These are phyloP conservation scores for Dasypus novemcinctus DNA, from an alignment of 2,113 vertebrate genomes.

Conservation along the genomic window DNA sequence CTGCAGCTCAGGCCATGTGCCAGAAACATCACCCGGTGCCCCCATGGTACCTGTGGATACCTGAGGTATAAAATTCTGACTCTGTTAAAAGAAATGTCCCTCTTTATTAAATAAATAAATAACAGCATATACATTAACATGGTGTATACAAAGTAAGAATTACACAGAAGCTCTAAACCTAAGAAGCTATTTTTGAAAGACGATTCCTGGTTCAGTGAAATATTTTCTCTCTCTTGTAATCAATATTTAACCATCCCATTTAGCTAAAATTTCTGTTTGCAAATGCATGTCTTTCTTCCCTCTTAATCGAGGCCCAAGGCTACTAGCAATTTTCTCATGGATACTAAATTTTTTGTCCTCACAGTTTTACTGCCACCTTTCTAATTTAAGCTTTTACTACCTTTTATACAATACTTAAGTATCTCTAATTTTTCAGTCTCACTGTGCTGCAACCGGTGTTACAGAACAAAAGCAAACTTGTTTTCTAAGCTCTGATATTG, in stretches of 20 bases:
- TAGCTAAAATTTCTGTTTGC: conserved; percentile 18
- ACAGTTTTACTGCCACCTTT: neutral
- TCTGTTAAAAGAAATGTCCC: neutral
- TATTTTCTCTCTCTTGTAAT: conserved; percentile 36
- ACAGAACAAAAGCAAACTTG: neutral
- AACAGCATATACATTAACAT: neutral
- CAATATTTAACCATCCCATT: conserved; percentile 42
- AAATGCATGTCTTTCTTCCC: neutral
- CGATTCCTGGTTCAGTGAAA: neutral
- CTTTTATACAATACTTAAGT: conserved; percentile 1
- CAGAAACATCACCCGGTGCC: fast-evolving
- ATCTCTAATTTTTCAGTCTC: neutral
- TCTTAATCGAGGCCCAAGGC: neutral
- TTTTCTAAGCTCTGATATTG: neutral
- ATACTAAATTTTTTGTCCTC: neutral
- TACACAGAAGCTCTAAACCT: neutral
- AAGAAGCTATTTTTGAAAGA: conserved; percentile 31
- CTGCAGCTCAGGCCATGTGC: fast-evolving
- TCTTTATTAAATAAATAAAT: conserved; percentile 21
- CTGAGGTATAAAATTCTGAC: neutral
- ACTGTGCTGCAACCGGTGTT: neutral
- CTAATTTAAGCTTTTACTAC: neutral
- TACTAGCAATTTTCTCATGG: neutral
- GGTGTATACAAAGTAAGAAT: neutral
- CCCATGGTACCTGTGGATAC: neutral